Percentiles rank a stretch among this genome's conserved stretches.
phyloP scores from a whole-genome alignment of 1,140 invertebrate genomes.

The Habropoda laboriosa region DNA sequence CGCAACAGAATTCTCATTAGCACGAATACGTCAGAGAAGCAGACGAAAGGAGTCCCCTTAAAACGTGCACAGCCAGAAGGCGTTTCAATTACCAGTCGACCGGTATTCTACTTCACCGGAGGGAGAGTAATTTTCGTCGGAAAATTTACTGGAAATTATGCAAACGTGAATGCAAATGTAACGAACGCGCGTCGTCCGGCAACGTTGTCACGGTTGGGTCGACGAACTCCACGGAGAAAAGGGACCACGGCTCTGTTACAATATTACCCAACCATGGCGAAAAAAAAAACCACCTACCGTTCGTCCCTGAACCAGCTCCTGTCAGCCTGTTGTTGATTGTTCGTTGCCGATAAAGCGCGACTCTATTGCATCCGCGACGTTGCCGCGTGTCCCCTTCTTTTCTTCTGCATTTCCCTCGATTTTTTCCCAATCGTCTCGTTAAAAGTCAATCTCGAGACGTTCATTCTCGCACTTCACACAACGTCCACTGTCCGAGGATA shows the following conservation, averaged over 20 bases:
- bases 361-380: constrained; percentile 15
- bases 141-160: background rate
- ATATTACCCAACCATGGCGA: background rate
- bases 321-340: constrained; percentile 7
- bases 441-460: background rate
- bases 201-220: background rate
- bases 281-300: constrained; percentile 23
- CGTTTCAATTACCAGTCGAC: background rate
- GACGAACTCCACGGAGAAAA: background rate
- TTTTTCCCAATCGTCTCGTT: background rate
- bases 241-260: background rate
- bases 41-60: background rate
- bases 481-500: background rate
- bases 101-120: background rate
- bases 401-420: background rate
- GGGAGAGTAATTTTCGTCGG: background rate
- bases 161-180: background rate
- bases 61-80: background rate
- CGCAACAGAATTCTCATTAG: background rate
- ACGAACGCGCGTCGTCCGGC: background rate
- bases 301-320: background rate
- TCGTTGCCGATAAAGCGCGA: constrained; percentile 14
- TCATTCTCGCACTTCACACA: constrained; percentile 4
- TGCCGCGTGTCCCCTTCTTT: background rate
- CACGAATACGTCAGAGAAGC: background rate